Evolutionary conservation across 2,797 vertebrate species (phyloP), one percentile per base, ranked within the genome.

Genomic region (Sebastes umbrosus): DNA sequence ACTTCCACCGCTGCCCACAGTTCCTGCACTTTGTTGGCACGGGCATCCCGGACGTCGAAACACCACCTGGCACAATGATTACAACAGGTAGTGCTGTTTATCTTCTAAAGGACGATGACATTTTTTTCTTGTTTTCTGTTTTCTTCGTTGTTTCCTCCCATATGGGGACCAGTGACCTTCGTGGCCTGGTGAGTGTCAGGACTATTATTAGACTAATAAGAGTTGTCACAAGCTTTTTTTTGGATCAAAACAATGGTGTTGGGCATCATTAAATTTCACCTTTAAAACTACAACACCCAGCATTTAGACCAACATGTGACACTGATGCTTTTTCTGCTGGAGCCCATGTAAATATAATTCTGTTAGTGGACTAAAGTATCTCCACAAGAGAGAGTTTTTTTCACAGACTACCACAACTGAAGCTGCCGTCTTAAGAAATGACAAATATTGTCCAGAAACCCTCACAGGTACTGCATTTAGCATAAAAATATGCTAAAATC

Each of bases 1-100:
- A 93, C 75, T 96, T 97, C 80, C 86, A 92, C 16, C 94, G 86
- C 84, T 93, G 90, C 84, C 92, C 96, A 80, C 86, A 93, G 22
- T 57, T 25, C 55, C 92, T 96, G 43, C 87, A 90, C 54, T 88
- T 88, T 2, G 87, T 93, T 57, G 92, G 92, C 2, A 93, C 93
- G 3, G 91, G 84, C 82, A 91, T 96, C 84, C 89, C 96, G 77
- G 95, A 96, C 0, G 94, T 98, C 77, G 95, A 95, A 97, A 96
- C 90, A 95, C 95, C 24, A 95, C 90, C 73, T 97, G 97, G 97
- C 94, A 94, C 2, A 90, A 96, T 73, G 90, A 96, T 89, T 96
- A 96, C 88, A 96, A 94, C 87, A 95, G 92, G 96, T 96, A 86
- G 14, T 20, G 58, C 67, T 70, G 75, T 78, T 80, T 70, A 76